Conservation (phyloP, 1,140 invertebrate species). For the Geopemphigus sp. region DNA sequence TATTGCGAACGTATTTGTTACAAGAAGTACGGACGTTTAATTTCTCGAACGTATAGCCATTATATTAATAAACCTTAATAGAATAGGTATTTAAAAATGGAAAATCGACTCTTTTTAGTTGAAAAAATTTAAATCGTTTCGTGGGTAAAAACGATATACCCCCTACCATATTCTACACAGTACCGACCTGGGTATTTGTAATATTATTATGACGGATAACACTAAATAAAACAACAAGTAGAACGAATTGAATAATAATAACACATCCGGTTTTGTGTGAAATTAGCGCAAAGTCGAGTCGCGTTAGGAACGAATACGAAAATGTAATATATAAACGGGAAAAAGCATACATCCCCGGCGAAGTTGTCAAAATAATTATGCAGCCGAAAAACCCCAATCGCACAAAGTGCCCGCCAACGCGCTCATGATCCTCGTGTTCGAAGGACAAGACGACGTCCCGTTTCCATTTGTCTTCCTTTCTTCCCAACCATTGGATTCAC, state of each 20-base stretch:
- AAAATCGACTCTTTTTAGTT: too few species aligned
- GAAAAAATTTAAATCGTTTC: too few species aligned
- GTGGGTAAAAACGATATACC: too few species aligned
- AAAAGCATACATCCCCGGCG: background rate
- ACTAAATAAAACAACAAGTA: background rate
- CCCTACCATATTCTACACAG: too few species aligned
- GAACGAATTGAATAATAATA: background rate
- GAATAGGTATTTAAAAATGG: too few species aligned
- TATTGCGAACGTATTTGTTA: too few species aligned
- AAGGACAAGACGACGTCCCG: slow-evolving; percentile 2
- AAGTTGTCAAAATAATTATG: slow-evolving; percentile 33
- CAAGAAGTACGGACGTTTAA: too few species aligned
- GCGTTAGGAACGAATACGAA: too few species aligned
- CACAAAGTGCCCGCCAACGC: slow-evolving; percentile 14
- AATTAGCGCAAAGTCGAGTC: background rate
- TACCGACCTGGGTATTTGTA: too few species aligned
- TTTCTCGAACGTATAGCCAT: too few species aligned
- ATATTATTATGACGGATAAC: background rate
- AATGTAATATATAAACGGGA: background rate
- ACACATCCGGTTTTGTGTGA: too few species aligned
- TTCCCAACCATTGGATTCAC: background rate
- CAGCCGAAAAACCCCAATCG: slow-evolving; percentile 28
- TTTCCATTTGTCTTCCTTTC: slow-evolving; percentile 45
- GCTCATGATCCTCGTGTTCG: background rate
- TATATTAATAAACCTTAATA: too few species aligned